Percentiles rank a stretch among this genome's conserved stretches.
Evolutionary conservation across 2,113 vertebrate genomes (phyloP).

Genomic region (Paracyprichromis sp.): DNA sequence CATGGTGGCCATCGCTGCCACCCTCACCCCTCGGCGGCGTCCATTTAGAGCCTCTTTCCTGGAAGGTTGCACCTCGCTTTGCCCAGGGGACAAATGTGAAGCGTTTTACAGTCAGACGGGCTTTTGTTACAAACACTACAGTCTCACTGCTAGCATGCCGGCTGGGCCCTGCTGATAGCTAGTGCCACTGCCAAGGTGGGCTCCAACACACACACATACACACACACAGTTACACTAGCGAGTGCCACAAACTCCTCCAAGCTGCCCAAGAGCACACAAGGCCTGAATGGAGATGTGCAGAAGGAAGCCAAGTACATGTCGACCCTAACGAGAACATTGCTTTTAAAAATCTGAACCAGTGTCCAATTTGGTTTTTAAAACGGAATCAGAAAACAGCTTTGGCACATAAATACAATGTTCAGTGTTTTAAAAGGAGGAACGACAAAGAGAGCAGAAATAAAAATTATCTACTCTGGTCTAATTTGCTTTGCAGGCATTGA

Average conservation of each 20-base stretch:
- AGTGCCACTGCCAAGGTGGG: constrained; percentile 49
- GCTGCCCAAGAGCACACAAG: constrained; percentile 20
- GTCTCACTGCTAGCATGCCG: constrained; percentile 49
- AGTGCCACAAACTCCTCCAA: constrained; percentile 32
- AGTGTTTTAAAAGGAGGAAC: neutral
- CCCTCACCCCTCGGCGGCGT: neutral
- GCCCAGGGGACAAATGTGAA: constrained; percentile 47
- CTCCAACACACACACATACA: constrained; percentile 18
- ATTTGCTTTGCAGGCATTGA: neutral
- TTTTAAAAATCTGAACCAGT: neutral
- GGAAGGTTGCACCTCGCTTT: constrained; percentile 50
- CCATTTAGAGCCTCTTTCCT: constrained; percentile 14
- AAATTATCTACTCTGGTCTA: neutral
- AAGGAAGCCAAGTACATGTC: constrained; percentile 44
- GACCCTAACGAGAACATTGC: constrained; percentile 7
- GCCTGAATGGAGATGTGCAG: constrained; percentile 16
- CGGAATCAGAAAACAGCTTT: neutral
- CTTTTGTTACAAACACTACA: constrained; percentile 46
- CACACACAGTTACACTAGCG: constrained; percentile 8
- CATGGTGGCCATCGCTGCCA: constrained; percentile 19
- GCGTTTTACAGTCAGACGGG: constrained; percentile 34
- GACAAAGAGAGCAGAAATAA: neutral
- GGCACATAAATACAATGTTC: neutral
- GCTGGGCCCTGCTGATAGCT: constrained; percentile 57
- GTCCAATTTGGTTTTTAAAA: neutral